Base-by-base conservation (phyloP, 1,140 invertebrate species). In the Trinorchestia longiramus region DNA sequence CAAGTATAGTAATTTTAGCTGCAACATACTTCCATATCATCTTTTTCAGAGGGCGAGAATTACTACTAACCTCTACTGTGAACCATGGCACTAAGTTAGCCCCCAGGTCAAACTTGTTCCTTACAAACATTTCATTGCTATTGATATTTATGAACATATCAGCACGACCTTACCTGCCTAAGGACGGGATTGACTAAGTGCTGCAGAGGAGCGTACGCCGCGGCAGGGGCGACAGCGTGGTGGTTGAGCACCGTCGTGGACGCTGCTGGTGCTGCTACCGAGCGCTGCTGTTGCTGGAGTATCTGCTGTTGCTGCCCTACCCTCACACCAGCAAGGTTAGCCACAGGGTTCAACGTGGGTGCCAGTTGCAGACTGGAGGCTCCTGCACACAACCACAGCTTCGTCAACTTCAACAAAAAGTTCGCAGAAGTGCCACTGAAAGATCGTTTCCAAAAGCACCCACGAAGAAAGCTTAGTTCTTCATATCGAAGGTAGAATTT, bases 111-210 rank as follows among this genome's bases (percentile, higher is more conserved):
- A 28, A 77, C 15, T 77, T 77, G 36, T 36, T 36, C 1, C 62
- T 28, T 28, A 77, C 62, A 77, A 1, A 77, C 62, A 28, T 3
- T 77, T 11, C 1, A 53, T 8, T 53, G 47, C 6, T 53, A 19
- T 53, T 53, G 15, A 77, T 3, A 77, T 77, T 28, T 36, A 3
- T 3, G 28, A 11, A 36, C 62, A 77, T 3, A 23, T 3, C 62
- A 36, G 8, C 11, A 77, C 28, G 62, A 77, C 62, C 92, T 94
- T 40, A 94, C 92, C 92, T 94, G 92, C 43, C 92, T 94, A 4
- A 91, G 88, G 19, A 91, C 88, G 44, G 43, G 92, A n/a, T 94
- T 94, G 44, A 94, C 92, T 43, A 94, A 15, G 43, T 94, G 92
- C 92, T 94, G 92, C 43, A 94, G 92, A 19, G 92, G 92, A 43